These are phyloP conservation scores for Isoperla grammatica DNA, from an alignment of 2,888 invertebrate species.

Conservation along the genomic window DNA sequence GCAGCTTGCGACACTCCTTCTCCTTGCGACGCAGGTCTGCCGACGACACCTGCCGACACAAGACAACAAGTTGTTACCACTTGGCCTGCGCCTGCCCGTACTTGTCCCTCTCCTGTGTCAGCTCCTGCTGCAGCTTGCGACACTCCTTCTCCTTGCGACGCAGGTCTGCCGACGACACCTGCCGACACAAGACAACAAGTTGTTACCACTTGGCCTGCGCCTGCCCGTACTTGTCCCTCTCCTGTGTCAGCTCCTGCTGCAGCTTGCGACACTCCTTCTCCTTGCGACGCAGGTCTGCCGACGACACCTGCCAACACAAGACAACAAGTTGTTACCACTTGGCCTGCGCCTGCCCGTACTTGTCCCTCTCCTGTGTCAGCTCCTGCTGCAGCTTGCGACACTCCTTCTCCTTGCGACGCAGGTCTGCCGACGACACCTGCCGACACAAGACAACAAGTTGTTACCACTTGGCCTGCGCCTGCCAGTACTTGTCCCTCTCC, in stretches of 20 bases:
- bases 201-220: slow-evolving; percentile 76
- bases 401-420: slow-evolving; percentile 90
- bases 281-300: slow-evolving; percentile 75
- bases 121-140: slow-evolving; percentile 88
- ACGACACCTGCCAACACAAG: slow-evolving; percentile 56
- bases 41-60: slow-evolving; percentile 57
- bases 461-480: slow-evolving; percentile 77
- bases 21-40: slow-evolving; percentile 82
- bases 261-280: slow-evolving; percentile 92
- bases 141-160: slow-evolving; percentile 92
- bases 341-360: slow-evolving; percentile 80
- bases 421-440: slow-evolving; percentile 62
- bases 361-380: slow-evolving; percentile 84
- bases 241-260: slow-evolving; percentile 86
- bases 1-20: slow-evolving; percentile 89
- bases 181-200: no score
- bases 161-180: slow-evolving; percentile 66
- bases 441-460: no score
- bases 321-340: no score
- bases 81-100: slow-evolving; percentile 81
- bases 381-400: slow-evolving; percentile 92
- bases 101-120: slow-evolving; percentile 88
- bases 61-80: no score
- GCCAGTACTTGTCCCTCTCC: slow-evolving; percentile 92
- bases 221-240: slow-evolving; percentile 91